Conservation (phyloP, 2,888 invertebrate species). For the Oscheius sp. region DNA sequence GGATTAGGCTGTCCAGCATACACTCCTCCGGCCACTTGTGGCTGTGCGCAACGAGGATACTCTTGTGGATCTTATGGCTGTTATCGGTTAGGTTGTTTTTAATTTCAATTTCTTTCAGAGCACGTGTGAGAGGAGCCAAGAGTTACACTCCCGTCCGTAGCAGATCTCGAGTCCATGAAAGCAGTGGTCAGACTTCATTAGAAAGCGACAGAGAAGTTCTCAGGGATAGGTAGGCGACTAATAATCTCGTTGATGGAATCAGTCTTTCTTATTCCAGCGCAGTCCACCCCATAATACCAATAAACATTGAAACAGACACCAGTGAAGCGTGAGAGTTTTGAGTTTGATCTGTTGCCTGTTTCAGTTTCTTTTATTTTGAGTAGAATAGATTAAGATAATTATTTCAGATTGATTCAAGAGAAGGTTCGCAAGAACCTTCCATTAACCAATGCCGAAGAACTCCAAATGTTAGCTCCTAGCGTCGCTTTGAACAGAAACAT, state of each 20-base stretch:
- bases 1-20: slow-evolving; percentile 54
- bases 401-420: slow-evolving; percentile 19
- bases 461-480: slow-evolving; percentile 40
- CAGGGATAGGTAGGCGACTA: slow-evolving; percentile 35
- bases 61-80: slow-evolving; percentile 56
- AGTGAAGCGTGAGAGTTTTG: slow-evolving; percentile 9
- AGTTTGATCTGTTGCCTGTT: not conserved
- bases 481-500: slow-evolving; percentile 34
- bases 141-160: slow-evolving; percentile 48
- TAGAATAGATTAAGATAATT: not conserved
- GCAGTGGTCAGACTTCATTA: slow-evolving; percentile 27
- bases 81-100: slow-evolving; percentile 32
- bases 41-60: slow-evolving; percentile 42
- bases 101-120: slow-evolving; percentile 19
- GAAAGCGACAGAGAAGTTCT: slow-evolving; percentile 43
- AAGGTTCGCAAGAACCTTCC: slow-evolving; percentile 31
- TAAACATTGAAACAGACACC: not conserved
- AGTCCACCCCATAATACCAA: not conserved
- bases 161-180: slow-evolving; percentile 37
- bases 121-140: slow-evolving; percentile 55
- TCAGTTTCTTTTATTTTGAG: not conserved
- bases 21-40: slow-evolving; percentile 32
- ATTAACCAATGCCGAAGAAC: slow-evolving; percentile 38
- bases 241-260: not conserved
- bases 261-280: not conserved